Base-by-base conservation (phyloP, 2,888 invertebrate genomes). In the Argynnis bischoffii region DNA sequence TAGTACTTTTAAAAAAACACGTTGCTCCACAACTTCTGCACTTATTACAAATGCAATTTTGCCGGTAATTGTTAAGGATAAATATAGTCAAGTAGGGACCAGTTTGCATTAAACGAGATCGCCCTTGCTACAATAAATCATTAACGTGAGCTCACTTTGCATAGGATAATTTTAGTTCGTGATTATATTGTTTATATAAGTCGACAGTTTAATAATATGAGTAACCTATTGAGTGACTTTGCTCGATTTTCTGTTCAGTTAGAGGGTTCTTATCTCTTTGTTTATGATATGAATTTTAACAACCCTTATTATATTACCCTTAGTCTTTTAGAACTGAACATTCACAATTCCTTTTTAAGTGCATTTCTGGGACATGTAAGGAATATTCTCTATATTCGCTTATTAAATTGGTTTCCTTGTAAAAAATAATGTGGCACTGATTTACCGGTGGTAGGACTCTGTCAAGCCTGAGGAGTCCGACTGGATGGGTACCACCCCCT, bases 181-280 rank as follows among this genome's bases (percentile, higher is more conserved):
- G 57, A 69, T 65, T 53, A 69, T 69, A 69, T 63, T 69, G 57
- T 69, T 69, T 69, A 63, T 69, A 54, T 26, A 56, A 63, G 48
- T 63, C 48, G 55, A 63, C 69, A 69, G 46, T n/a, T 69, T 66
- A 66, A 59, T 63, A 60, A 60, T 67, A 50, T 60, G 50, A n/a
- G 26, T 18, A 55, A 59, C 57, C 26, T 47, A 63, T 63, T 67
- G 48, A 60, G 35, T 54, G 21, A 60, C 50, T 53, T 18, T 54
- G 59, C 54, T 54, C 53, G 53, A 35, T 55, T 55, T 55, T 35
- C 35, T 35, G 35, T 35, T 55, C 50, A 31, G 18, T 41, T 6
- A n/a, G 55, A 41, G 15, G 35, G 35, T 41, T 41, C 35, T 41
- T 41, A 41, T 41, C 8, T 41, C 35, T 41, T 41, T 41, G 8